Conservation (phyloP, 2,888 invertebrate genomes). For the Criorhina ranunculi region DNA sequence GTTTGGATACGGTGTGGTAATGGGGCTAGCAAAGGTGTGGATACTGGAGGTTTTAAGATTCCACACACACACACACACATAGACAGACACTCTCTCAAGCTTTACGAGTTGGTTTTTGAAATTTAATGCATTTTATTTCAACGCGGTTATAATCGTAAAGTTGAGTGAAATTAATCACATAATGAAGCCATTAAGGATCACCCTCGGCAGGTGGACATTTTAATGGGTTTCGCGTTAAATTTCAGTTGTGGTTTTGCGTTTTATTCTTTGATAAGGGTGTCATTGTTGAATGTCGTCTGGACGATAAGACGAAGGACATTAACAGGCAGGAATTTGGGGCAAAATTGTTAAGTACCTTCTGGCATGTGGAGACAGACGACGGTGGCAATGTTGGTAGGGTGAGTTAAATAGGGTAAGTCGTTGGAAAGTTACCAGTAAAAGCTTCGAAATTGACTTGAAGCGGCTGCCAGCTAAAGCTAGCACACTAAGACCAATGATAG, state of each 20-base stretch:
- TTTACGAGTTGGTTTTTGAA: constrained; percentile 53
- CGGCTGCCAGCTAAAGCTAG: too few species aligned
- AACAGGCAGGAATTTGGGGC: too few species aligned
- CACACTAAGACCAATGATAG: too few species aligned
- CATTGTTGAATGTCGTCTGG: too few species aligned
- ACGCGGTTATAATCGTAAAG: constrained; percentile 38
- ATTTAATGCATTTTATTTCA: constrained; percentile 65
- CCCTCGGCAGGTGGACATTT: background rate
- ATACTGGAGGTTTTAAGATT: constrained; percentile 63
- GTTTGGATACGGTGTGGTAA: constrained; percentile 6
- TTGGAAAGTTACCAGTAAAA: too few species aligned
- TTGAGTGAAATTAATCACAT: constrained; percentile 58
- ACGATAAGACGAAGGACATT: background rate
- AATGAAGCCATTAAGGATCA: constrained; percentile 49
- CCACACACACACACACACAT: background rate
- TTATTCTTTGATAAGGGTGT: background rate
- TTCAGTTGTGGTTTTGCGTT: constrained; percentile 1
- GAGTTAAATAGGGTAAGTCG: too few species aligned
- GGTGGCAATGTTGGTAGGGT: too few species aligned
- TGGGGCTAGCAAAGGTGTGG: constrained; percentile 18
- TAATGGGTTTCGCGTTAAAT: constrained; percentile 4
- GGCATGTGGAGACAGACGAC: too few species aligned
- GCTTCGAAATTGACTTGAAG: too few species aligned
- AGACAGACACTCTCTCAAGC: constrained; percentile 40
- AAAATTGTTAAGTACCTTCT: too few species aligned